A percentile compares a stretch with the other conserved stretches of the same genome.
Evolutionary conservation across 2,113 vertebrate species (phyloP).

Genomic region (Megaceryle maxima): DNA sequence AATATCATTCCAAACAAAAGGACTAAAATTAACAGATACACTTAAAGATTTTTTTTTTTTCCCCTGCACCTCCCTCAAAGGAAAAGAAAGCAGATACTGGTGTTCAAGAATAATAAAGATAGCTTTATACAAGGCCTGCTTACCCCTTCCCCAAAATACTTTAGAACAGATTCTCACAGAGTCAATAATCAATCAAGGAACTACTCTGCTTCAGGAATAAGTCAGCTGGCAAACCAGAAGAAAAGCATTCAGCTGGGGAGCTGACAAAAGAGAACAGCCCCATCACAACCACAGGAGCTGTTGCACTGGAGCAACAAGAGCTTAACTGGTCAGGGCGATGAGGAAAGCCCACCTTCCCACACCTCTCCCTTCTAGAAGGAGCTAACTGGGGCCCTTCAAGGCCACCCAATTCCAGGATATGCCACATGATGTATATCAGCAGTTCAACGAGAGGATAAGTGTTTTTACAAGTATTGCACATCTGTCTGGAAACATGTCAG

Average conservation of each 20-base stretch:
- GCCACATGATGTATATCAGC: not conserved
- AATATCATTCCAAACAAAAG: not conserved
- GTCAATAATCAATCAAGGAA: not conserved
- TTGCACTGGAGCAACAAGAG: not conserved
- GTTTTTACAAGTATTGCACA: not conserved
- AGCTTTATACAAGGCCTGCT: not conserved
- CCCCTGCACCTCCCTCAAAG: not conserved
- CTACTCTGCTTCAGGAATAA: not conserved
- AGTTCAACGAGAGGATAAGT: not conserved
- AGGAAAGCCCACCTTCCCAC: rapidly evolving
- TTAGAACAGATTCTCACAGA: not conserved
- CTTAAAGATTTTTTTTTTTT: not conserved
- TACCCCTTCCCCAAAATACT: not conserved
- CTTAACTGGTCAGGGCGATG: rapidly evolving
- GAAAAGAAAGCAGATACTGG: not conserved
- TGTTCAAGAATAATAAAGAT: not conserved
- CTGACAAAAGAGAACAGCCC: not conserved
- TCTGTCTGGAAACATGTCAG: not conserved
- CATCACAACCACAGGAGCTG: not conserved
- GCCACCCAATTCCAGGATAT: not conserved
- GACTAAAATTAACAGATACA: not conserved
- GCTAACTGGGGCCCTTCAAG: not conserved
- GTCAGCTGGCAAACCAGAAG: not conserved
- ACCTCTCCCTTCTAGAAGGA: not conserved
- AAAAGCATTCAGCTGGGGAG: not conserved